A percentile compares a stretch with the other conserved stretches of the same genome.
Conservation (phyloP, 2,888 invertebrate genomes). For the Endomychus coccineus region DNA sequence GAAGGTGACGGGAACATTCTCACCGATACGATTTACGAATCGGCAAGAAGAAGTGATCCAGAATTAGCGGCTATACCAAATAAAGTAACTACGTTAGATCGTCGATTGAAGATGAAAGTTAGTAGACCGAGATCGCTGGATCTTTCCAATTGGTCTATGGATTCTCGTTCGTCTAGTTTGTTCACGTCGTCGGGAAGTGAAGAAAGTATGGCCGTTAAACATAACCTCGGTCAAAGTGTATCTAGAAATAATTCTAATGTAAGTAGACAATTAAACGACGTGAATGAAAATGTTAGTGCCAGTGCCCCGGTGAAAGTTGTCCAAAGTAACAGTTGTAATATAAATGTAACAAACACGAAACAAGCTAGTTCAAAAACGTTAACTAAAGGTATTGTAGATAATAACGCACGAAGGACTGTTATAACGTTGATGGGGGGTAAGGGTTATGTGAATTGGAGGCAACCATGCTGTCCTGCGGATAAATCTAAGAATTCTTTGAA, state of each 20-base stretch:
- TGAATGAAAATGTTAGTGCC: conserved; percentile 26
- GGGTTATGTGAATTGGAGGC: conserved; percentile 81
- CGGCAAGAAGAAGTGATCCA: conserved; percentile 72
- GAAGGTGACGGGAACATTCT: conserved; percentile 69
- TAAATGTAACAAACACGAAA: conserved; percentile 33
- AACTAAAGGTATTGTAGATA: conserved; percentile 27
- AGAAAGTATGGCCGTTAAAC: conserved; percentile 66
- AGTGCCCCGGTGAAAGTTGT: background rate
- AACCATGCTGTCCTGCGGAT: conserved; percentile 57
- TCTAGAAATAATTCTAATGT: conserved; percentile 71
- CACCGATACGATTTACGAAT: conserved; percentile 67
- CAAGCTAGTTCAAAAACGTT: conserved; percentile 35
- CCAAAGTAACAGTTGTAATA: conserved; percentile 11
- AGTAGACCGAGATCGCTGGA: conserved; percentile 75
- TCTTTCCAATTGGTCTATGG: conserved; percentile 82
- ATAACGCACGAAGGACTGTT: conserved; percentile 59
- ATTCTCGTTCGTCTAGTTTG: conserved; percentile 71
- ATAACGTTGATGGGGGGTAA: conserved; percentile 82
- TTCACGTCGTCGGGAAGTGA: conserved; percentile 84
- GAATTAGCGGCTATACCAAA: conserved; percentile 77
- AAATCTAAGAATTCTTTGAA: conserved; percentile 44
- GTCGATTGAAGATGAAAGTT: conserved; percentile 73
- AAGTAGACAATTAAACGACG: conserved; percentile 52
- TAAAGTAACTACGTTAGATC: conserved; percentile 73
- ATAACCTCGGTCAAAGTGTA: conserved; percentile 54